Evolutionary conservation across 1,140 invertebrate species (phyloP), one percentile per base, ranked within the genome.

Genomic region (Nomia melanderi): DNA sequence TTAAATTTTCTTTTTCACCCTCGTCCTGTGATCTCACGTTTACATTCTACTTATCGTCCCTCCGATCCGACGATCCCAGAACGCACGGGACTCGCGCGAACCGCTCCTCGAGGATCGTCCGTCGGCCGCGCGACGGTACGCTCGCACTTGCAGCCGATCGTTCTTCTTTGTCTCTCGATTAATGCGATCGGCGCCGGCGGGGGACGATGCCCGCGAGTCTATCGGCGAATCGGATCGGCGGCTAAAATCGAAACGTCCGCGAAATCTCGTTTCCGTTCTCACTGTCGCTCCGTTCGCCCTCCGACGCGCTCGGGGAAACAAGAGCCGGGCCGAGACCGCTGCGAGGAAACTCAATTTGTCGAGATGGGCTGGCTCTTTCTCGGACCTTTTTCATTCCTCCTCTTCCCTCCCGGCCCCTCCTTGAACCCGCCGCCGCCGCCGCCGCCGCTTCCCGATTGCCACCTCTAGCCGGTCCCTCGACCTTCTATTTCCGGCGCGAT

Each of bases 221-320:
- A 53, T 71, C 57, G 20, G 0, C 6, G 39, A 27, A 63, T 71
- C 67, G 44, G 14, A 47, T 56, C 29, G 31, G n/a, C 29, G 73
- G 33, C 25, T 7, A 27, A 59, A 29, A 66, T 57, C 39, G 62
- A 54, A 33, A 36, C 53, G 63, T 54, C 29, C 31, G 39, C 59
- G 54, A 78, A 78, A 74, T 78, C 71, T 78, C 77, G 77, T 78
- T 78, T 78, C 71, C 77, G 71, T 66, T 65, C 66, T 78, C 71
- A 66, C 62, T 39, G 71, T 59, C 62, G 70, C 7, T 47, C 31
- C 33, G 17, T 29, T 63, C n/a, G 66, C 50, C 44, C 27, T 64
- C 33, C 57, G 14, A 44, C 47, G n/a, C 56, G 36, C 67, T 50
- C 56, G 47, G 57, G 54, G 39, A 64, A 23, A 74, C 65, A 41